These are phyloP conservation scores for Gambusia holbrooki DNA, from an alignment of 2,113 vertebrate species.

Conservation along the genomic window DNA sequence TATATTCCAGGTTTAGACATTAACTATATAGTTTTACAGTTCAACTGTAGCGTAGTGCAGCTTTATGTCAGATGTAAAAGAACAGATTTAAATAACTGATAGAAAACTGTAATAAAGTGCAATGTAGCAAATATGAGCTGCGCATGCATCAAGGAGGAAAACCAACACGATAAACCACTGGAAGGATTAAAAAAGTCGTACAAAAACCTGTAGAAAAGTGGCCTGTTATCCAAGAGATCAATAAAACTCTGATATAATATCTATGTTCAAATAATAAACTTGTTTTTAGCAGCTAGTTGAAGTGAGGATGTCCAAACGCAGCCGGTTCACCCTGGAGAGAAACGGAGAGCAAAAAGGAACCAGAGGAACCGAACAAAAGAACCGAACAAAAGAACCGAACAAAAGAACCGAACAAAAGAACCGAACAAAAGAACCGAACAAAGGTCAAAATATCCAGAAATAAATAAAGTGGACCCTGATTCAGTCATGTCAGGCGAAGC, in stretches of 20 bases:
- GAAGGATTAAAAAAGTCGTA: constrained; percentile 56
- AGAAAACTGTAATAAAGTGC: constrained; percentile 56
- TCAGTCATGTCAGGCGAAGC: constrained; percentile 1
- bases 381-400: neutral
- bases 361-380: neutral
- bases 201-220: constrained; percentile 53
- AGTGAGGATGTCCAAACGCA: constrained; percentile 14
- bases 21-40: neutral
- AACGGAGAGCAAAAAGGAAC: constrained; percentile 18
- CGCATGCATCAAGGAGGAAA: constrained; percentile 43
- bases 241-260: constrained; percentile 40
- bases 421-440: neutral
- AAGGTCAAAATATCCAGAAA: neutral
- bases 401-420: neutral
- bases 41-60: constrained; percentile 40
- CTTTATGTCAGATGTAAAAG: constrained; percentile 34
- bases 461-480: constrained; percentile 18
- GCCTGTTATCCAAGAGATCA: constrained; percentile 29
- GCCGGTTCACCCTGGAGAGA: neutral
- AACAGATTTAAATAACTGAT: constrained; percentile 36
- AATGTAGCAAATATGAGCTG: constrained; percentile 26
- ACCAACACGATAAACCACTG: constrained; percentile 26
- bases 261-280: constrained; percentile 32
- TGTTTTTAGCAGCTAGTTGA: neutral
- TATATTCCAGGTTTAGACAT: neutral